Evolutionary conservation across 1,140 invertebrate species (phyloP).

Genomic region (Luehdorfia chinensis): DNA sequence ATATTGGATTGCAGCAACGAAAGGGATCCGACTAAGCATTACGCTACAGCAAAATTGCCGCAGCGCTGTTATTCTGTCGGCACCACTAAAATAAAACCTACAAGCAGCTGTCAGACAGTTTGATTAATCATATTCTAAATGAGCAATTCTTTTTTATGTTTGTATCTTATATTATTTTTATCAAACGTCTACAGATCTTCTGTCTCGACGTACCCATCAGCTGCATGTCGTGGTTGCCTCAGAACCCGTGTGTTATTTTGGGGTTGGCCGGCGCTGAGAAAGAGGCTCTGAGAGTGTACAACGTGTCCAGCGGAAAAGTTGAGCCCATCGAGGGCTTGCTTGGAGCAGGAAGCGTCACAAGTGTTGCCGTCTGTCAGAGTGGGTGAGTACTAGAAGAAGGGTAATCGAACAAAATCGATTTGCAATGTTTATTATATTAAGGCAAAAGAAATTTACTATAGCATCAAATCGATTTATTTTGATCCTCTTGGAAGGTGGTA

Average conservation of each 20-base stretch:
- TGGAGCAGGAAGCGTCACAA: conserved; percentile 26
- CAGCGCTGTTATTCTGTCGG: no score
- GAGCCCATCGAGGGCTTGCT: conserved; percentile 35
- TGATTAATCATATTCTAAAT: no score
- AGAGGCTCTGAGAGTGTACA: conserved; percentile 35
- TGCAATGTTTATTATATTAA: background rate
- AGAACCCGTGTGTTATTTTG: conserved; percentile 35
- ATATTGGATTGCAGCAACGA: no score
- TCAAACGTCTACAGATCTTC: no score
- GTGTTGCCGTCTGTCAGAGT: conserved; percentile 35
- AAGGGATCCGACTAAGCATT: no score
- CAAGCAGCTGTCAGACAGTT: no score
- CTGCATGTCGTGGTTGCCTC: conserved; percentile 44
- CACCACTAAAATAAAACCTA: no score
- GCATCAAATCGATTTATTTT: no score
- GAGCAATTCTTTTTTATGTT: no score
- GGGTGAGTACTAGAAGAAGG: conserved; percentile 31
- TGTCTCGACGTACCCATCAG: conserved; percentile 41
- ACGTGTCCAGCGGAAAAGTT: conserved; percentile 28
- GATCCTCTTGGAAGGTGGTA: no score
- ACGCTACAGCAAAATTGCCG: no score
- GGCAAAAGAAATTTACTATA: background rate
- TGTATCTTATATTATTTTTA: no score
- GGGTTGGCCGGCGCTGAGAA: conserved; percentile 30
- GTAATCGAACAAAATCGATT: background rate